Conservation (phyloP, 2,113 vertebrate genomes). For the Morone saxatilis region DNA sequence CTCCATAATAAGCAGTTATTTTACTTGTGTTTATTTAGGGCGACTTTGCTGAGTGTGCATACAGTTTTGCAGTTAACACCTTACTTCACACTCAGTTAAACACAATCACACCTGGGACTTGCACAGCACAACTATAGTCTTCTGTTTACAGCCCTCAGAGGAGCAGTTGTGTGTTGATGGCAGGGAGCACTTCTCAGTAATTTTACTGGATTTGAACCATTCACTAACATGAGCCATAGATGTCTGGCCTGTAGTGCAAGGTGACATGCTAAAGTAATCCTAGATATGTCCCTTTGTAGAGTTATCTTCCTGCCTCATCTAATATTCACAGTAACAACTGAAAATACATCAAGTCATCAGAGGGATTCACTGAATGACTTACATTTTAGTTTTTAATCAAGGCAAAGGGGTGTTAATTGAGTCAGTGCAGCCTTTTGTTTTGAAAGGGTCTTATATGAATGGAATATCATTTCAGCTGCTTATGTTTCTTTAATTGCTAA, state of each 20-base stretch:
- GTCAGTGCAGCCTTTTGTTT: neutral
- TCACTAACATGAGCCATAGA: neutral
- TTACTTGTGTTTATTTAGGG: neutral
- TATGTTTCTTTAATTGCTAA: neutral
- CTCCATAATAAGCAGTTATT: neutral
- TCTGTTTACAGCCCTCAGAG: neutral
- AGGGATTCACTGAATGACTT: neutral
- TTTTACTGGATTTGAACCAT: neutral
- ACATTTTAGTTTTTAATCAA: neutral
- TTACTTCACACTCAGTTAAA: neutral
- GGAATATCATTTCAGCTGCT: neutral
- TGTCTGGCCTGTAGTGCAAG: neutral
- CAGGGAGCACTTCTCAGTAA: neutral
- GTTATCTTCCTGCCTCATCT: neutral
- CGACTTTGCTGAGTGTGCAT: neutral
- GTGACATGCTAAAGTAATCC: neutral
- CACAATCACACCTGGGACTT: neutral
- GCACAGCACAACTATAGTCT: neutral
- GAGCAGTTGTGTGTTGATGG: neutral
- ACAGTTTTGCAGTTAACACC: neutral
- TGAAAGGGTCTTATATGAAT: neutral
- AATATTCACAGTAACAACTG: conserved; percentile 1
- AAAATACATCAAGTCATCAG: neutral
- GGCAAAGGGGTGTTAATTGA: neutral
- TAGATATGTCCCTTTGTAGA: neutral